Evolutionary conservation across 2,797 vertebrate species (phyloP).

Genomic region (Ispidina lecontei): DNA sequence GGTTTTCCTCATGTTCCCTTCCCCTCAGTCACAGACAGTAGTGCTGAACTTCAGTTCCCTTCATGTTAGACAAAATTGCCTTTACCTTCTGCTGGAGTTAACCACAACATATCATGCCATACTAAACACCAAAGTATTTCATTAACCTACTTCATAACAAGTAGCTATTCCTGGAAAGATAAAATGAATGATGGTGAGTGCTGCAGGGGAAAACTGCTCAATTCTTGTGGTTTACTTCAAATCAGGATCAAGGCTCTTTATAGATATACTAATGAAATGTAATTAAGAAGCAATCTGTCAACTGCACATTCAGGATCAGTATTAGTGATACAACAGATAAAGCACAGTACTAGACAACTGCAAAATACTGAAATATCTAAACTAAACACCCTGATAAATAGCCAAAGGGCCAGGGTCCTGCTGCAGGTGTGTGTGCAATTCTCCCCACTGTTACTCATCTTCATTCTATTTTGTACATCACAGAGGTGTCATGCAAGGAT

Average conservation of each 20-base stretch:
- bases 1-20: not conserved
- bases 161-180: not conserved
- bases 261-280: not conserved
- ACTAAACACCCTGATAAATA: not conserved
- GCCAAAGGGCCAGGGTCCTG: not conserved
- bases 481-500: not conserved
- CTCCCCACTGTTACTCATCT: not conserved
- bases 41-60: not conserved
- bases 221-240: not conserved
- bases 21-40: not conserved
- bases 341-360: not conserved
- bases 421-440: not conserved
- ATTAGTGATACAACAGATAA: not conserved
- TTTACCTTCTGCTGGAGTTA: not conserved
- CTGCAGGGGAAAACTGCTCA: not conserved
- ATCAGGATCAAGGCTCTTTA: not conserved
- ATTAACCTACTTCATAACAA: not conserved
- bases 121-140: not conserved
- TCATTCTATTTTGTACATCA: not conserved
- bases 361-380: not conserved
- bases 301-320: not conserved
- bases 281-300: not conserved
- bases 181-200: not conserved
- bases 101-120: accelerated
- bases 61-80: not conserved